These are phyloP conservation scores for Amphibalanus amphitrite DNA, from an alignment of 1,140 invertebrate genomes.

Conservation along the genomic window DNA sequence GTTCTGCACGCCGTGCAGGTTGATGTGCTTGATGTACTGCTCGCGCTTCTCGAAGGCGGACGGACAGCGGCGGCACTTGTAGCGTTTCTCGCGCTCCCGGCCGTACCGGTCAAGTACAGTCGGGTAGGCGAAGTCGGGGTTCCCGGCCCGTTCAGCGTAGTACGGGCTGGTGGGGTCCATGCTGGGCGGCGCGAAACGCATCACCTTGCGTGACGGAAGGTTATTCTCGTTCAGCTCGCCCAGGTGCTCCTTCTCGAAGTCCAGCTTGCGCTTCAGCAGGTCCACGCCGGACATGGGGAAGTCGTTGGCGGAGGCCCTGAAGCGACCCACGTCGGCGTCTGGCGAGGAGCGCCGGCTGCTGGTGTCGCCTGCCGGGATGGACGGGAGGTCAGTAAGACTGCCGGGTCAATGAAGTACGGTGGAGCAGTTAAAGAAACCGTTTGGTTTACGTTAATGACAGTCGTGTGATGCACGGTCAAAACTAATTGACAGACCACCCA, in stretches of 20 bases:
- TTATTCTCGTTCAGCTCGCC: background rate
- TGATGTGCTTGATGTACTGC: conserved; percentile 65
- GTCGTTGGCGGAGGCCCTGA: conserved; percentile 3
- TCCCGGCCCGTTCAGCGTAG: background rate
- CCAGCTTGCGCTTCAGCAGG: conserved; percentile 16
- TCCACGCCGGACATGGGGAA: conserved; percentile 37
- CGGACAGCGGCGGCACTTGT: conserved; percentile 69
- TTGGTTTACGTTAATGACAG: too few relatives aligned
- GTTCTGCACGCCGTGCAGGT: conserved; percentile 63
- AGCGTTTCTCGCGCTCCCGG: conserved; percentile 45
- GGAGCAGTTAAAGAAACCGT: too few relatives aligned
- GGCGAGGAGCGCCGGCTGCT: background rate
- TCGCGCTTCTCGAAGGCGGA: conserved; percentile 70
- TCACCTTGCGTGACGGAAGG: background rate
- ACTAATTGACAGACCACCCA: too few relatives aligned
- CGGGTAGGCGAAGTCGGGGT: conserved; percentile 1
- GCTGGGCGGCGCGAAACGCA: background rate
- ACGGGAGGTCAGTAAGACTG: too few relatives aligned
- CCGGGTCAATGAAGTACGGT: too few relatives aligned
- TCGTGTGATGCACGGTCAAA: too few relatives aligned
- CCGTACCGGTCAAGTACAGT: background rate
- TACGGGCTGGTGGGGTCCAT: background rate
- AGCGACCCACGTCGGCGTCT: background rate
- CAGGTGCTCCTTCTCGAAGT: conserved; percentile 14
- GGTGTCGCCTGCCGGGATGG: background rate